phyloP scores from a whole-genome alignment of 1,140 invertebrate genomes.

The Drosophila kohkoa region DNA sequence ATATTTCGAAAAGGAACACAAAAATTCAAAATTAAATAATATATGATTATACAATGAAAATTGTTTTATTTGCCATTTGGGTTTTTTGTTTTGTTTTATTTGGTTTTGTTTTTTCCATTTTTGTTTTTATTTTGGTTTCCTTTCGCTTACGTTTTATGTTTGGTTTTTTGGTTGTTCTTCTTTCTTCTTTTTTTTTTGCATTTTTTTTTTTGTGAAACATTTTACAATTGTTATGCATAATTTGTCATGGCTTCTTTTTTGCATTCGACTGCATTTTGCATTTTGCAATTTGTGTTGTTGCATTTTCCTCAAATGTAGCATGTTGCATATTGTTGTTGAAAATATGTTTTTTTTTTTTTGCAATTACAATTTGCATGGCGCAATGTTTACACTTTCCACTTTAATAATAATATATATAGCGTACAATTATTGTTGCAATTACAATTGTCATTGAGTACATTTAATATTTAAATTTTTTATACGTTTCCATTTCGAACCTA shows the following conservation, averaged over 20 bases:
- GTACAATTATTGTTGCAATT: constrained; percentile 85
- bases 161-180: constrained; percentile 31
- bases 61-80: constrained; percentile 58
- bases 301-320: constrained; percentile 14
- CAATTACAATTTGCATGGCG: constrained; percentile 33
- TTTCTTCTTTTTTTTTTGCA: constrained; percentile 16
- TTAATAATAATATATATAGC: constrained; percentile 83
- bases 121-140: constrained; percentile 43
- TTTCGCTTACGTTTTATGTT: constrained; percentile 74
- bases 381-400: constrained; percentile 55
- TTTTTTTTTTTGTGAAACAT: constrained; percentile 70
- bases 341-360: not conserved
- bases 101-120: constrained; percentile 13
- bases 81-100: constrained; percentile 31
- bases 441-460: constrained; percentile 85
- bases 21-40: constrained; percentile 80
- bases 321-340: constrained; percentile 20
- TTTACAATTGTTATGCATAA: constrained; percentile 65
- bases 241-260: constrained; percentile 33
- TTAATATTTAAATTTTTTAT: constrained; percentile 82
- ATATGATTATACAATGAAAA: constrained; percentile 83
- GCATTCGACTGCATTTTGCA: not conserved
- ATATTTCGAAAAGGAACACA: constrained; percentile 84
- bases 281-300: constrained; percentile 14
- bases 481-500: constrained; percentile 59